phyloP scores from a whole-genome alignment of 2,113 vertebrate genomes.

The western clawed frog (Xenopus tropicalis) region DNA sequence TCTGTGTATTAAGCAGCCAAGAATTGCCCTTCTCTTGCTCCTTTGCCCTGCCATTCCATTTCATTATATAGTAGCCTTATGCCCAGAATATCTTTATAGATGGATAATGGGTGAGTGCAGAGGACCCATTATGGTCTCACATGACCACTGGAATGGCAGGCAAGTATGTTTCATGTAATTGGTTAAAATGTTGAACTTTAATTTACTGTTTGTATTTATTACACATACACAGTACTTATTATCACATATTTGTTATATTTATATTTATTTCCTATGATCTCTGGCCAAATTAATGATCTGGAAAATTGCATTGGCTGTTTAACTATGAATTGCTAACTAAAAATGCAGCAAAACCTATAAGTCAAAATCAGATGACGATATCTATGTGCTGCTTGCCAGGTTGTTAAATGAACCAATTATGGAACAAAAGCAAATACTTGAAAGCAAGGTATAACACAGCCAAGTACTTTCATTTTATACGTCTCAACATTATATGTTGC shows the following conservation, averaged over 20 bases:
- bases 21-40: too few species aligned
- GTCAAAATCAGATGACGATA: neutral
- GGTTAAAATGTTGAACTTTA: too few species aligned
- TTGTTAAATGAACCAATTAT: conserved; percentile 8
- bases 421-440: conserved; percentile 19
- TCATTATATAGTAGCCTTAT: too few species aligned
- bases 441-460: neutral
- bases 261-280: neutral
- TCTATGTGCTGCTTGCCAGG: neutral
- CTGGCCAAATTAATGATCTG: neutral
- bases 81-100: too few species aligned
- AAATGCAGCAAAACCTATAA: neutral
- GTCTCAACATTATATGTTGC: neutral
- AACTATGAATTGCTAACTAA: neutral
- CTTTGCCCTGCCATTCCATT: too few species aligned
- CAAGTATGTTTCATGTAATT: too few species aligned
- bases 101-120: too few species aligned
- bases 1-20: too few species aligned
- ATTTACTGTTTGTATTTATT: too few species aligned
- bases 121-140: too few species aligned
- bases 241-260: neutral
- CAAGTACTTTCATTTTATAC: conserved; percentile 8
- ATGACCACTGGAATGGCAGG: too few species aligned
- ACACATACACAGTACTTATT: neutral
- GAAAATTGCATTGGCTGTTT: neutral